These are phyloP conservation scores for Neoascia interrupta DNA, from an alignment of 2,888 invertebrate species.

Conservation along the genomic window DNA sequence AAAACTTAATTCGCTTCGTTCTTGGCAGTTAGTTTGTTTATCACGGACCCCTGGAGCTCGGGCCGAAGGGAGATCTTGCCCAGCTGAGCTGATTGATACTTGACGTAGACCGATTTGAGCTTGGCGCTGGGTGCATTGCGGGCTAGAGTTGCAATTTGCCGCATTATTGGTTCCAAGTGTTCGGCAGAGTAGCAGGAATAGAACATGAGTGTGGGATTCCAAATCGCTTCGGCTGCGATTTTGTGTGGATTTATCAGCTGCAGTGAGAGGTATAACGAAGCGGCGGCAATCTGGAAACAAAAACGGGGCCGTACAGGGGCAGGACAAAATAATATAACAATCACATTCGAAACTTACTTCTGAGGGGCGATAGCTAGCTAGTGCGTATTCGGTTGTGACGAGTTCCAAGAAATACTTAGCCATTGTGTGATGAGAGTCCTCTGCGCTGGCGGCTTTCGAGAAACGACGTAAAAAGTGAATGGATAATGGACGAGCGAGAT, in stretches of 20 bases:
- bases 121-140: constrained; percentile 85
- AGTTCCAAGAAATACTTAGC: constrained; percentile 96
- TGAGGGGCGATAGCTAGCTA: constrained; percentile 90
- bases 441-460: constrained; percentile 82
- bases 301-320: not conserved
- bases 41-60: constrained; percentile 80
- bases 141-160: constrained; percentile 86
- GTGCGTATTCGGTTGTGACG: constrained; percentile 88
- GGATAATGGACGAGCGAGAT: constrained; percentile 91
- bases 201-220: constrained; percentile 87
- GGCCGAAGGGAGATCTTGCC: constrained; percentile 84
- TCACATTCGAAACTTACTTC: constrained; percentile 91
- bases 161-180: constrained; percentile 85
- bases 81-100: constrained; percentile 83
- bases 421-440: constrained; percentile 86
- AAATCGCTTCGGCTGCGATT: constrained; percentile 80
- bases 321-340: constrained; percentile 79
- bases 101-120: constrained; percentile 85
- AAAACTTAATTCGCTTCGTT: constrained; percentile 21
- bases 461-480: constrained; percentile 93
- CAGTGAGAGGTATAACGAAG: constrained; percentile 77
- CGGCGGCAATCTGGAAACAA: constrained; percentile 76
- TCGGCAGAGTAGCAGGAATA: constrained; percentile 88
- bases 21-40: constrained; percentile 75
- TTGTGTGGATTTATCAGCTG: constrained; percentile 76